Evolutionary conservation across 2,888 invertebrate genomes (phyloP), one percentile per base, ranked within the genome.

Genomic region (Dryocosmus kuriphilus): DNA sequence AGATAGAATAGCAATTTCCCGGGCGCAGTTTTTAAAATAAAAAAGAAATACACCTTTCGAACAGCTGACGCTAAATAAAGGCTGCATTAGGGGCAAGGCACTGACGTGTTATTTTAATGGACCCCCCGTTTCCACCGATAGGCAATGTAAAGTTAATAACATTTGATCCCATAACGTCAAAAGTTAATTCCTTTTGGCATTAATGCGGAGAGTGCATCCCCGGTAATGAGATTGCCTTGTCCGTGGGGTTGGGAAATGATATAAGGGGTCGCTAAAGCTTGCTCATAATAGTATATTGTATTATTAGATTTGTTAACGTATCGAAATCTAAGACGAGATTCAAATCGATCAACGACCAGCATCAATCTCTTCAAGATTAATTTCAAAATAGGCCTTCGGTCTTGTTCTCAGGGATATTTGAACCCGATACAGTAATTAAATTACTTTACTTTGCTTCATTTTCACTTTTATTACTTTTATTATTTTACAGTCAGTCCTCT

Each of bases 161-260:
- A 88, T 88, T 87, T 89, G 88, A 90, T 90, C 87, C 88, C 85
- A 81, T 86, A 87, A 87, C 87, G 86, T 86, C 83, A 87, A 90
- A 90, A 90, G 88, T 89, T 90, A 90, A 90, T 91, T 89, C 88
- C 89, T 89, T 88, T 87, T 85, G 89, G 89, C 87, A 91, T 89
- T 90, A 90, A 90, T 90, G 90, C 88, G 85, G 77, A 76, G 77
- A 82, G 82, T 82, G 80, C 78, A 79, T 78, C 71, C 77, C 76
- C 51, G 79, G 80, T 82, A 82, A 82, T 82, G 79, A 82, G 82
- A 82, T 82, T 82, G 80, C 78, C 77, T 82, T 80, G 80, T 80
- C 74, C 67, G 67, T 67, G 76, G 76, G 55, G 67, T 76, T 76
- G 76, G 51, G 76, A 71, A 77, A 80, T 79, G 78, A 82, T 80